phyloP scores from a whole-genome alignment of 1,140 invertebrate species.

The Campoletis sonorensis region DNA sequence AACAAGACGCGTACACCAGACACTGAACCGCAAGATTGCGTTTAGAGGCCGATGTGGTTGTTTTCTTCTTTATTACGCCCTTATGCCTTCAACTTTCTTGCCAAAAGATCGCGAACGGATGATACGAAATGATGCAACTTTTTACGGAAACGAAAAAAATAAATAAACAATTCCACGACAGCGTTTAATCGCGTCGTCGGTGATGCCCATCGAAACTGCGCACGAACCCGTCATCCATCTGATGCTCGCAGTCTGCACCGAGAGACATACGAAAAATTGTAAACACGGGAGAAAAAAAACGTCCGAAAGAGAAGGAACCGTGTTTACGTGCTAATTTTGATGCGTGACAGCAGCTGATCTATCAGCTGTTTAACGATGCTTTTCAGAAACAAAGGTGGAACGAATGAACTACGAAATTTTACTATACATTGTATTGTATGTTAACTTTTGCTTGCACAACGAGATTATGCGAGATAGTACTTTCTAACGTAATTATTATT shows the following conservation, averaged over 20 bases:
- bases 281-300: neutral
- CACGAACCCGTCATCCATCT: neutral
- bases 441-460: too few species aligned
- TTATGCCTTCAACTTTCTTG: neutral
- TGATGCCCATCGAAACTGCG: conserved; percentile 12
- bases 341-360: neutral
- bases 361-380: neutral
- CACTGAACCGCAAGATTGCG: neutral
- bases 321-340: neutral
- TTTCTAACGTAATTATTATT: neutral
- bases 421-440: too few species aligned
- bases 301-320: neutral
- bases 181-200: neutral
- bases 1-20: neutral
- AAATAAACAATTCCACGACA: neutral
- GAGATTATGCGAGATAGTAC: neutral
- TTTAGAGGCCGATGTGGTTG: neutral
- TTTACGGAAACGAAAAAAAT: neutral
- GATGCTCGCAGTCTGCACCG: neutral
- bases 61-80: neutral
- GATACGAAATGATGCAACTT: neutral
- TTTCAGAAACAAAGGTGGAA: too few species aligned
- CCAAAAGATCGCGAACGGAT: neutral
- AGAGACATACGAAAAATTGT: neutral
- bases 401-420: neutral